phyloP scores from a whole-genome alignment of 2,797 vertebrate species.

The Gymnopithys bicolor region DNA sequence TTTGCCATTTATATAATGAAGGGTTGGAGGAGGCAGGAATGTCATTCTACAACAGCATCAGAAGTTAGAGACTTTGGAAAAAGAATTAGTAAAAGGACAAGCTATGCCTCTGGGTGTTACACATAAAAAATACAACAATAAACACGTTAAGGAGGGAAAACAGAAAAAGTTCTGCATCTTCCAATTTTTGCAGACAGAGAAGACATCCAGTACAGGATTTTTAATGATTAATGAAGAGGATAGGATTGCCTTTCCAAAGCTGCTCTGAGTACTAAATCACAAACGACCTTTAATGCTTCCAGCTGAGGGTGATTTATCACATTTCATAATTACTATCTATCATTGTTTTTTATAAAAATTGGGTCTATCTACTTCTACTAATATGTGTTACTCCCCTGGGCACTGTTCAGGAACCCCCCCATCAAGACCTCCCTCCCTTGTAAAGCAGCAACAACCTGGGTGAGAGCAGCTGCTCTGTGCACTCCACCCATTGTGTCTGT shows the following conservation, averaged over 20 bases:
- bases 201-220: background rate
- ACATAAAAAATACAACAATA: background rate
- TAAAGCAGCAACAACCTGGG: background rate
- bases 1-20: background rate
- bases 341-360: conserved; percentile 24
- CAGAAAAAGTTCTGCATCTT: background rate
- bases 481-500: background rate
- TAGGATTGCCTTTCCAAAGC: conserved; percentile 18
- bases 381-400: background rate
- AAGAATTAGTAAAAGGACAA: background rate
- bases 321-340: conserved; percentile 20
- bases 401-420: background rate
- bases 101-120: background rate
- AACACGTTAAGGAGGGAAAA: background rate
- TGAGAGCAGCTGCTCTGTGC: background rate
- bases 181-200: conserved; percentile 19
- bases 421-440: background rate
- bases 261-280: conserved; percentile 36
- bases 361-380: background rate
- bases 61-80: background rate
- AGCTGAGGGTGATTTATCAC: conserved; percentile 35
- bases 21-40: background rate
- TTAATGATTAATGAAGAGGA: conserved; percentile 50
- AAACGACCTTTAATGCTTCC: conserved; percentile 22
- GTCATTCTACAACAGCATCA: background rate